Percentiles rank a stretch among this genome's conserved stretches.
These are phyloP conservation scores for Coturnix japonica DNA, from an alignment of 2,113 vertebrate species.

Conservation along the genomic window DNA sequence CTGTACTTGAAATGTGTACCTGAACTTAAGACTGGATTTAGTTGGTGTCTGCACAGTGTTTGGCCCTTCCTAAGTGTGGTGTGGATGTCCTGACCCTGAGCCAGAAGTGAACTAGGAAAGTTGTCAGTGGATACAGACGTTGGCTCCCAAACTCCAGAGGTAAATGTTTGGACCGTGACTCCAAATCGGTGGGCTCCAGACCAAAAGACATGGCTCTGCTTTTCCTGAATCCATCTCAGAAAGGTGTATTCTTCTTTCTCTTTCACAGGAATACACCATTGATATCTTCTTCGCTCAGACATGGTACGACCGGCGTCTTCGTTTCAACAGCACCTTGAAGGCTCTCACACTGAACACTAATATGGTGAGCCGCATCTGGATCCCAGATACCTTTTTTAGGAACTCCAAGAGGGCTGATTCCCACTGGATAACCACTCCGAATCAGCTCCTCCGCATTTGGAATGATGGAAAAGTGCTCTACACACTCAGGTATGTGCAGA, in stretches of 20 bases:
- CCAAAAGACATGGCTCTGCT: neutral
- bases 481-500: slow-evolving; percentile 75
- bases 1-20: neutral
- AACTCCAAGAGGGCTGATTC: slow-evolving; percentile 79
- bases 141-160: neutral
- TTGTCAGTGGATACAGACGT: neutral
- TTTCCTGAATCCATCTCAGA: neutral
- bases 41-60: rapidly evolving
- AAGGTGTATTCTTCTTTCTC: neutral
- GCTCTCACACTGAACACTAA: slow-evolving; percentile 79
- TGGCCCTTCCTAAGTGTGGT: neutral
- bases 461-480: slow-evolving; percentile 82
- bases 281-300: slow-evolving; percentile 83
- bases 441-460: slow-evolving; percentile 82
- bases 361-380: slow-evolving; percentile 82
- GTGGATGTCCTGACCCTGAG: neutral
- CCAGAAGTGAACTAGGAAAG: neutral
- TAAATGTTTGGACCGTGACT: neutral
- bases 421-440: slow-evolving; percentile 79
- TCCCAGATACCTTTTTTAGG: slow-evolving; percentile 81
- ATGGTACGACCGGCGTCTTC: slow-evolving; percentile 82
- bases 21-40: neutral
- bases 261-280: slow-evolving; percentile 81
- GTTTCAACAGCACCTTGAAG: slow-evolving; percentile 79
- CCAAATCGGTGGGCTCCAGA: neutral